Evolutionary conservation across 1,140 invertebrate species (phyloP).

Genomic region (Euwallacea fornicatus): DNA sequence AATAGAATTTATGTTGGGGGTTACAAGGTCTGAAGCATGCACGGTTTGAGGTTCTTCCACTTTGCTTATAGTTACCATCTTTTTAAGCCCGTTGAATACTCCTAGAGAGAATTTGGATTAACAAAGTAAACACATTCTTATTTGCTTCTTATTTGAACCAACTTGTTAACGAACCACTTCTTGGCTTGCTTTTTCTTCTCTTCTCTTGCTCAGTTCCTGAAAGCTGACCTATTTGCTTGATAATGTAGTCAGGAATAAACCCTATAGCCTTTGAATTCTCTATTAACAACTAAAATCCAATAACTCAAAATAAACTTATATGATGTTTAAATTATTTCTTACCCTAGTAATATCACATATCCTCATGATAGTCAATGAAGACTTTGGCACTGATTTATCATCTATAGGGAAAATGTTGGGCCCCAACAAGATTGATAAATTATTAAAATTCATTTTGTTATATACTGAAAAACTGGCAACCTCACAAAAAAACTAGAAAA

Average conservation of each 20-base stretch:
- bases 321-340: neutral
- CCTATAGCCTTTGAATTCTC: constrained; percentile 75
- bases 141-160: constrained; percentile 40
- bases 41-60: constrained; percentile 51
- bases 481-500: constrained; percentile 60
- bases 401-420: constrained; percentile 81
- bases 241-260: constrained; percentile 63
- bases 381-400: constrained; percentile 52
- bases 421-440: constrained; percentile 77
- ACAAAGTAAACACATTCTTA: constrained; percentile 3
- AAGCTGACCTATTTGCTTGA: constrained; percentile 52
- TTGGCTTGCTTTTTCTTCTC: constrained; percentile 69
- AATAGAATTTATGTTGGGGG: constrained; percentile 58
- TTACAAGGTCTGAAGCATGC: constrained; percentile 50
- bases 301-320: neutral
- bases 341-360: constrained; percentile 50
- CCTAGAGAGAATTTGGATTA: constrained; percentile 55
- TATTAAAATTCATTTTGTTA: constrained; percentile 81
- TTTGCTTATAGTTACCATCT: constrained; percentile 65
- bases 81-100: constrained; percentile 75
- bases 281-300: constrained; percentile 66
- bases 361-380: constrained; percentile 47
- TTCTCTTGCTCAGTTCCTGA: constrained; percentile 45
- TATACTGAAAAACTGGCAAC: constrained; percentile 63
- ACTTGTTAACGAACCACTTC: constrained; percentile 83